phyloP scores from a whole-genome alignment of 2,113 vertebrate species.

The Phylloscopus whistleri region DNA sequence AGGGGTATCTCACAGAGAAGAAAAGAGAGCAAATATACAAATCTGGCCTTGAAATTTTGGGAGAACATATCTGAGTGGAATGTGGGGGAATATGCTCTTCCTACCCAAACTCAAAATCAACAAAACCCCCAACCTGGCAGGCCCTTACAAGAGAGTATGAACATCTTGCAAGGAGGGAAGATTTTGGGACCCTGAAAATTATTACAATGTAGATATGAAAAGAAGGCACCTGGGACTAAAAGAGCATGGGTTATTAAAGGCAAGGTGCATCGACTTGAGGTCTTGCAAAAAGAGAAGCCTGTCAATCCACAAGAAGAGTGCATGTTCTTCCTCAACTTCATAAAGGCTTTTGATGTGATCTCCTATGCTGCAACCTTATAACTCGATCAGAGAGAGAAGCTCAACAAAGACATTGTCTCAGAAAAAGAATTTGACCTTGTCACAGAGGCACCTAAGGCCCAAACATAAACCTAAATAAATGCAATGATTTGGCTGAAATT shows the following conservation, averaged over 20 bases:
- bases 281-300: not conserved
- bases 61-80: not conserved
- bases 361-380: not conserved
- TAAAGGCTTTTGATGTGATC: not conserved
- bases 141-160: not conserved
- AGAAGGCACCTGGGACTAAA: not conserved
- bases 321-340: not conserved
- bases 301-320: not conserved
- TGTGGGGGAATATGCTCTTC: not conserved
- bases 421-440: not conserved
- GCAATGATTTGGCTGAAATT: not conserved
- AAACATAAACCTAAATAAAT: not conserved
- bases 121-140: not conserved
- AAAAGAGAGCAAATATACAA: not conserved
- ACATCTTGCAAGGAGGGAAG: not conserved
- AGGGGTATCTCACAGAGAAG: not conserved
- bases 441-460: not conserved
- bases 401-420: not conserved
- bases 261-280: not conserved
- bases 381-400: accelerated
- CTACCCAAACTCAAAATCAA: not conserved
- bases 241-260: not conserved
- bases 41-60: not conserved
- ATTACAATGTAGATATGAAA: not conserved
- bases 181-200: not conserved